Base-by-base conservation (phyloP, 2,797 vertebrate species). In the Tolypeutes matacus region DNA sequence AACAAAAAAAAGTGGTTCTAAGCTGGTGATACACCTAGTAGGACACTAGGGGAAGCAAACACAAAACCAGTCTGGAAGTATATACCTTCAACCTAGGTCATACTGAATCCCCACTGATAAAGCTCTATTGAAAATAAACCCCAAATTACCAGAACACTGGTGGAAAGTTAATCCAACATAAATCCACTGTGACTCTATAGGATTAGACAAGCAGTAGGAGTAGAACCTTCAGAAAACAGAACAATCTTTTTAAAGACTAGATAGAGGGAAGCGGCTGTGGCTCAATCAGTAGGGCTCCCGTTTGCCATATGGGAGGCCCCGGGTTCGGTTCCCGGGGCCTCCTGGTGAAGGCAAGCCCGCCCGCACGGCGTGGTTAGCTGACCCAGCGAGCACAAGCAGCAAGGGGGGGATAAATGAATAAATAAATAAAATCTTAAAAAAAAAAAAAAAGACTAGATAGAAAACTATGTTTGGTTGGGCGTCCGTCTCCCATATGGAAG, bases 121-220 rank as follows among this genome's bases (percentile, higher is more conserved):
- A 72, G 49, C 27, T 46, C 82, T 93, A 56, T 42, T 23, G 9
- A 56, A 82, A 67, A n/a, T 7, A 23, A 85, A 49, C 23, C 49
- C n/a, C 27, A 17, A 14, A 49, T 8, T 8, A 29, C 25, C 72
- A 53, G 67, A 53, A 69, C 2, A 25, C 0, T 0, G 15, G 7
- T 20, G 51, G 77, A 39, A 51, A 39, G 53, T 56, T n/a, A 58
- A 34, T 27, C 29, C 8, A 2, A 27, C 18, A 3, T 0, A 4
- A 69, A 36, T 49, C 70, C 56, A 34, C 0, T 1, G 49, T 36
- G 20, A 25, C n/a, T 9, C n/a, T 58, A 69, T 8, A 27, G 72
- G 11, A 36, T 29, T 9, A 88, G 0, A 10, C 1, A 2, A 42
- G 10, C 1, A 56, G 20, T 56, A 56, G 18, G 56, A 56, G 7